A percentile compares a stretch with the other conserved stretches of the same genome.
phyloP scores from a whole-genome alignment of 2,797 vertebrate genomes.

The Epinephelus awoara region DNA sequence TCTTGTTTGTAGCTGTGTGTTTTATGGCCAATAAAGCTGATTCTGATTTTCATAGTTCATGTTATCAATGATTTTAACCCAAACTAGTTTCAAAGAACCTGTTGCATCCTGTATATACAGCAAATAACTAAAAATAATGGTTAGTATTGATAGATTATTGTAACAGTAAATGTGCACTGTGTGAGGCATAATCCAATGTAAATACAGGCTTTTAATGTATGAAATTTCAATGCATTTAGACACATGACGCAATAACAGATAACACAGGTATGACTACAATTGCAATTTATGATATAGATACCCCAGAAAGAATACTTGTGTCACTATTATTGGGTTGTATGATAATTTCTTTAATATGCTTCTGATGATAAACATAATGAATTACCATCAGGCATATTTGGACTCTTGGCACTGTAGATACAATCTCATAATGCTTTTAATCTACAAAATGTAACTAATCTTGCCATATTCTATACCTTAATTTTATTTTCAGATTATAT shows the following conservation, averaged over 20 bases:
- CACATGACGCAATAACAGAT: constrained; percentile 14
- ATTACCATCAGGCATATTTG: constrained; percentile 8
- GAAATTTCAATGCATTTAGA: constrained; percentile 13
- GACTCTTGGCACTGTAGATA: neutral
- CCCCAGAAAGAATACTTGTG: neutral
- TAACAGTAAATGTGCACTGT: constrained; percentile 1
- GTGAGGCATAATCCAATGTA: constrained; percentile 9
- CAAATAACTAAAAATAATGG: neutral
- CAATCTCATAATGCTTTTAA: neutral
- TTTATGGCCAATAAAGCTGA: too few relatives aligned
- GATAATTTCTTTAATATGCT: neutral
- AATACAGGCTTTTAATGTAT: constrained; percentile 12
- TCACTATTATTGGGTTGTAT: neutral
- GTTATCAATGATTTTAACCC: neutral
- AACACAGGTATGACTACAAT: neutral
- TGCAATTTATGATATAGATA: neutral
- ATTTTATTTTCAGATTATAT: neutral
- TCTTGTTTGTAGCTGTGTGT: too few relatives aligned
- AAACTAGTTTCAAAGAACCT: neutral
- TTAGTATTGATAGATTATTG: neutral
- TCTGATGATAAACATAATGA: neutral
- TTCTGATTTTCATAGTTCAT: neutral
- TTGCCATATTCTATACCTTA: neutral
- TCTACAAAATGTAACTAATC: constrained; percentile 3
- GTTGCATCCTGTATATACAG: neutral